phyloP scores from a whole-genome alignment of 2,888 invertebrate genomes.

The Gonocerus acuteangulatus region DNA sequence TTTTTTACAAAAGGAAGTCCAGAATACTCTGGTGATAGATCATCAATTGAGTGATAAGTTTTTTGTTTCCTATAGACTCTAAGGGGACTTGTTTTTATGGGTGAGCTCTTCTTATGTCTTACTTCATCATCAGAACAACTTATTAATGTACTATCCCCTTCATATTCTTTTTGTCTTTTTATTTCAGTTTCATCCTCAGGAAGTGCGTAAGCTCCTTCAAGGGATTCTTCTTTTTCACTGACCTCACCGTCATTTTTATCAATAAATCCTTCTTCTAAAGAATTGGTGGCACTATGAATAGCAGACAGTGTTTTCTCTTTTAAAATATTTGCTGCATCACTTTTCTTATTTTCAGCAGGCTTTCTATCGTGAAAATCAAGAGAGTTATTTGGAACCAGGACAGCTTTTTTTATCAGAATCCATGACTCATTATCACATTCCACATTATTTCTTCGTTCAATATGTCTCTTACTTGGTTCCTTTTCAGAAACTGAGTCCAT shows the following conservation, averaged over 20 bases:
- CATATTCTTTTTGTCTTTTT: too few relatives aligned
- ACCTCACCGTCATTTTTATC: too few relatives aligned
- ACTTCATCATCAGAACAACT: background rate
- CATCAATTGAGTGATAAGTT: constrained; percentile 70
- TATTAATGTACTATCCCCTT: background rate
- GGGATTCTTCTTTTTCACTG: too few relatives aligned
- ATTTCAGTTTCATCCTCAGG: too few relatives aligned
- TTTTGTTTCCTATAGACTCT: constrained; percentile 15
- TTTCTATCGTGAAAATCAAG: constrained; percentile 8
- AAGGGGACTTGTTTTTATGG: background rate
- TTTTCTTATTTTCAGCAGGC: background rate
- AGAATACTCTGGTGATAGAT: constrained; percentile 78
- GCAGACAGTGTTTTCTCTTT: background rate
- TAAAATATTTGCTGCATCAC: background rate
- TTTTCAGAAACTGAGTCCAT: background rate
- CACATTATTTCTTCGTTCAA: constrained; percentile 5
- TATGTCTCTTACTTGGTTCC: background rate
- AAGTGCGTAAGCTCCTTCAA: too few relatives aligned
- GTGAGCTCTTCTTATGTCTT: background rate
- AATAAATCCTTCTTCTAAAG: background rate
- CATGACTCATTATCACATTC: constrained; percentile 30
- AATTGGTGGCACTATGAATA: background rate
- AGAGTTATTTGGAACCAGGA: constrained; percentile 13
- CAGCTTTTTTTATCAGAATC: constrained; percentile 41
- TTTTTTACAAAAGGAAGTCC: constrained; percentile 82